Percentiles rank a stretch among this genome's conserved stretches.
These are phyloP conservation scores for Bostrychus sinensis DNA, from an alignment of 2,113 vertebrate genomes.

Conservation along the genomic window DNA sequence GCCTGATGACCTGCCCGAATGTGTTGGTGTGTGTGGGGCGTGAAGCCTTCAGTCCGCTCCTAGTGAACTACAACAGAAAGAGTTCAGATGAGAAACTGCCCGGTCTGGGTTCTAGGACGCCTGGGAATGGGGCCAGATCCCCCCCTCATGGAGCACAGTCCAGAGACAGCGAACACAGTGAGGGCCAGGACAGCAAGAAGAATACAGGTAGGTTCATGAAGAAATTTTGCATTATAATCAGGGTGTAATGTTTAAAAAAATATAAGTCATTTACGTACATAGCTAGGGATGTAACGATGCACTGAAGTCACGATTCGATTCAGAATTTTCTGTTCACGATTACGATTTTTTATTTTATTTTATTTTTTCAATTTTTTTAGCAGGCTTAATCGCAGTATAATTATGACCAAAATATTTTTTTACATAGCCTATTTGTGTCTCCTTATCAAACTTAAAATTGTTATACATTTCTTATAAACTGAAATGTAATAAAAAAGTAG, in stretches of 20 bases:
- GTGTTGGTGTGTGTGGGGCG: slow-evolving; percentile 86
- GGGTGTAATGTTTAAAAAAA: neutral
- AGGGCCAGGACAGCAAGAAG: slow-evolving; percentile 80
- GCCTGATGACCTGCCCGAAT: slow-evolving; percentile 80
- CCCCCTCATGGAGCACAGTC: slow-evolving; percentile 66
- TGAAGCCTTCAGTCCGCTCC: slow-evolving; percentile 83
- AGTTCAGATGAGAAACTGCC: slow-evolving; percentile 79
- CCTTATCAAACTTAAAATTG: too few species aligned
- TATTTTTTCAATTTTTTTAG: too few species aligned
- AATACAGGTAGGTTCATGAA: slow-evolving; percentile 50
- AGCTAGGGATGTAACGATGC: too few species aligned
- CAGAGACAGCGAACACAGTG: slow-evolving; percentile 69
- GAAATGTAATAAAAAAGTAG: too few species aligned
- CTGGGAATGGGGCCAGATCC: slow-evolving; percentile 64
- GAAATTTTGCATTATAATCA: neutral
- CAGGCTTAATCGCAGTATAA: too few species aligned
- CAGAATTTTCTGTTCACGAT: too few species aligned
- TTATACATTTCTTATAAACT: too few species aligned
- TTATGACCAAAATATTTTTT: too few species aligned
- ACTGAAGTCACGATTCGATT: too few species aligned
- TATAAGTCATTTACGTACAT: too few species aligned
- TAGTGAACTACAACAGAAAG: slow-evolving; percentile 77
- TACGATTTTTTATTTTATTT: too few species aligned
- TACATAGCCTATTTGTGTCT: too few species aligned
- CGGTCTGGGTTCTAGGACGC: slow-evolving; percentile 64